Percentiles rank a stretch among this genome's conserved stretches.
Evolutionary conservation across 2,113 vertebrate species (phyloP).

Genomic region (Ciconia maguari): DNA sequence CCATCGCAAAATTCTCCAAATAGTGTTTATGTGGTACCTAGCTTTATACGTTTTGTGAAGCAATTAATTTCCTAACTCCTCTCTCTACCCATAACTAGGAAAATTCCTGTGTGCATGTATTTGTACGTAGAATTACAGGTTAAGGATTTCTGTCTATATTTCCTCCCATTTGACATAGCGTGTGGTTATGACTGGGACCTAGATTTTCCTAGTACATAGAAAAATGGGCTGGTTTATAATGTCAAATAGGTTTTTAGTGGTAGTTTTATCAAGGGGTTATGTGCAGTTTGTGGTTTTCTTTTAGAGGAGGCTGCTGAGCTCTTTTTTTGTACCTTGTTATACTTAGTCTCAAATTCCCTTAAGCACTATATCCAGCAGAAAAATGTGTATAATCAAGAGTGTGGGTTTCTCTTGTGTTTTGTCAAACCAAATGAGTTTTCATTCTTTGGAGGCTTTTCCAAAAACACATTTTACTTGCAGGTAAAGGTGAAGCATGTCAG

Average conservation of each 20-base stretch:
- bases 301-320: neutral
- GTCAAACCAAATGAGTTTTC: neutral
- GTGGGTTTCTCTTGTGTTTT: neutral
- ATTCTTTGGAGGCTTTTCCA: neutral
- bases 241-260: neutral
- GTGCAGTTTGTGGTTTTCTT: neutral
- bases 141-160: neutral
- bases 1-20: neutral
- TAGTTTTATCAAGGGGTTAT: neutral
- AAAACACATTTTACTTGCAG: neutral
- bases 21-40: neutral
- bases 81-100: neutral
- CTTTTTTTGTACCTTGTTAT: neutral
- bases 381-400: neutral
- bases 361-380: neutral
- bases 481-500: neutral
- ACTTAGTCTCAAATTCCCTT: slow-evolving; percentile 3
- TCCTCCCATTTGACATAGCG: neutral
- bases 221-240: neutral
- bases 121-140: neutral
- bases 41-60: neutral
- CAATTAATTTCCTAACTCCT: neutral
- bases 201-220: neutral
- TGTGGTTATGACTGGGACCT: neutral
- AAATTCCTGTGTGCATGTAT: neutral